phyloP scores from a whole-genome alignment of 2,888 invertebrate genomes.

The Caradrina kadenii region DNA sequence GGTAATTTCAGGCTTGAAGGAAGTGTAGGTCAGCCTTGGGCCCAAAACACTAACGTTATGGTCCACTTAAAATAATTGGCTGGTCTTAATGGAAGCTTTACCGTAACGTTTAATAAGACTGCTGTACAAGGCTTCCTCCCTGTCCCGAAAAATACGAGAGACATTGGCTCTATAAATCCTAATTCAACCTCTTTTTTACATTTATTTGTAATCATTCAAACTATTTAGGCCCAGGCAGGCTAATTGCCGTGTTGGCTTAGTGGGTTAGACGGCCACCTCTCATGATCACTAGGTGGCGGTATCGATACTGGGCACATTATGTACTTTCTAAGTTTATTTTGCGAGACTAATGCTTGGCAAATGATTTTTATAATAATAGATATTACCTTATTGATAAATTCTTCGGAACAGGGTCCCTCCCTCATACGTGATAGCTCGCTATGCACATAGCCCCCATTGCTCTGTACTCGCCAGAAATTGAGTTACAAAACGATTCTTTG shows the following conservation, averaged over 20 bases:
- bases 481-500: slow-evolving; percentile 88
- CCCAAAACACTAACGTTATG: slow-evolving; percentile 40
- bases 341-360: no score
- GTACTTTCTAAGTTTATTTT: no score
- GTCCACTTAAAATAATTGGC: slow-evolving; percentile 53
- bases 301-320: no score
- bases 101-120: slow-evolving; percentile 37
- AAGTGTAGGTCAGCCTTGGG: slow-evolving; percentile 30
- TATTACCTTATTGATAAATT: slow-evolving; percentile 35
- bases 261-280: no score
- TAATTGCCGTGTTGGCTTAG: no score
- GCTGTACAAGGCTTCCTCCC: slow-evolving; percentile 18
- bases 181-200: neutral
- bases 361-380: neutral
- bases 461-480: slow-evolving; percentile 84
- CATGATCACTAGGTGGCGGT: no score
- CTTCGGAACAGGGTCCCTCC: neutral
- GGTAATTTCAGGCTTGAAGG: slow-evolving; percentile 37
- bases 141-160: neutral
- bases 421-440: slow-evolving; percentile 34
- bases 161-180: neutral
- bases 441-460: slow-evolving; percentile 61
- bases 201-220: no score
- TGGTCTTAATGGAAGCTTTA: slow-evolving; percentile 40
- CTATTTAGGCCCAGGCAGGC: no score